phyloP scores from a whole-genome alignment of 2,797 vertebrate species.

The Hippopotamyrus pictus region DNA sequence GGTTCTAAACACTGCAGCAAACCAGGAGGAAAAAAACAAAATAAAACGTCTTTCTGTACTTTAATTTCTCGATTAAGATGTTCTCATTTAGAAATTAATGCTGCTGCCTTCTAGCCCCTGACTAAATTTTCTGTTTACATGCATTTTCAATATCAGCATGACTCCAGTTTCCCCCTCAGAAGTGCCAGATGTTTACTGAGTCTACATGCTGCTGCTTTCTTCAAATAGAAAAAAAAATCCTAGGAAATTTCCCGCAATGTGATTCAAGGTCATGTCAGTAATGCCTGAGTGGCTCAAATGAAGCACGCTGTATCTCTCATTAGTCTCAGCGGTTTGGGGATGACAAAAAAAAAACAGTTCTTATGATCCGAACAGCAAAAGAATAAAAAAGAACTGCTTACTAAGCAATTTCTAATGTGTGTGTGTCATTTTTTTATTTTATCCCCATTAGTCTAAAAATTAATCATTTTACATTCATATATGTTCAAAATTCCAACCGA shows the following conservation, averaged over 20 bases:
- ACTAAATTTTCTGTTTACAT: background rate
- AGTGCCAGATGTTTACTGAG: background rate
- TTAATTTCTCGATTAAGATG: background rate
- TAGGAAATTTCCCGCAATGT: constrained; percentile 10
- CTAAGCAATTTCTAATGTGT: background rate
- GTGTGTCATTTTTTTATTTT: background rate
- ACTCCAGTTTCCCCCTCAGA: background rate
- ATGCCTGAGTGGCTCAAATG: background rate
- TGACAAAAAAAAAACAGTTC: background rate
- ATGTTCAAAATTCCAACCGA: background rate
- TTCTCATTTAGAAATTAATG: background rate
- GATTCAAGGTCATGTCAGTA: background rate
- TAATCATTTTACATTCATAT: background rate
- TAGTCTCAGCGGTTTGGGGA: background rate
- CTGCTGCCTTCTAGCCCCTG: background rate
- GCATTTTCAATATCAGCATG: background rate
- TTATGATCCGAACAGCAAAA: background rate
- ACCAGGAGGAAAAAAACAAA: background rate
- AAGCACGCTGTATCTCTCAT: background rate
- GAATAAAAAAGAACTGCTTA: background rate
- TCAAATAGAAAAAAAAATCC: constrained; percentile 9
- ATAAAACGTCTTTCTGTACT: background rate
- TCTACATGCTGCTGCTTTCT: background rate
- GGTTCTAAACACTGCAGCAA: background rate
- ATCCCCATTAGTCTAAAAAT: background rate